Evolutionary conservation across 2,113 vertebrate genomes (phyloP).

Genomic region (Mystacornis crossleyi): DNA sequence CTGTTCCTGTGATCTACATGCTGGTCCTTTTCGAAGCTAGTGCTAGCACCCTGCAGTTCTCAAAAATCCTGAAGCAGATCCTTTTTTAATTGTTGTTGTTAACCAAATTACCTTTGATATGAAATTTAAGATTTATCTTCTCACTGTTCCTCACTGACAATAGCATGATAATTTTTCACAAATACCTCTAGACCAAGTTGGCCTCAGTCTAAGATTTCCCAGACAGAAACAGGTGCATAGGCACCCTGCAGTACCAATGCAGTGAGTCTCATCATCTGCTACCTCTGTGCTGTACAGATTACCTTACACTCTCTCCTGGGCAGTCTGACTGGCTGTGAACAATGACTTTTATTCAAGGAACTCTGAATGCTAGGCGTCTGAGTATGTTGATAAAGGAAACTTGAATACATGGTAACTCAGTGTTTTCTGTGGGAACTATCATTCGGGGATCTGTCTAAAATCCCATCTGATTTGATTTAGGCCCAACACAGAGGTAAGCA

Average conservation of each 20-base stretch:
- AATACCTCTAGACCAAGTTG: neutral
- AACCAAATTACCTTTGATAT: neutral
- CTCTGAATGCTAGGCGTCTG: neutral
- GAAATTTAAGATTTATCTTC: neutral
- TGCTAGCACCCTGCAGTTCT: neutral
- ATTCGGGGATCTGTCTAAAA: neutral
- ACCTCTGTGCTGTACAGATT: neutral
- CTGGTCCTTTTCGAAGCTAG: neutral
- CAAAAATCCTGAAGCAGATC: neutral
- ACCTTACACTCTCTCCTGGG: neutral
- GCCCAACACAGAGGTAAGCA: neutral
- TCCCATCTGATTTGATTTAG: neutral
- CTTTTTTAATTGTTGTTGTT: neutral
- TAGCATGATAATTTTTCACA: neutral
- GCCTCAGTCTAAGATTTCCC: neutral
- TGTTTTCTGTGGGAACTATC: neutral
- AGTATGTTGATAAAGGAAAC: neutral
- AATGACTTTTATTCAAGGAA: constrained; percentile 2
- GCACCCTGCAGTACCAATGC: neutral
- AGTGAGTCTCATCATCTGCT: neutral
- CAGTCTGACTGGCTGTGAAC: neutral
- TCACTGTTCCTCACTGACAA: neutral
- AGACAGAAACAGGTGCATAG: neutral
- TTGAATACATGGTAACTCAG: neutral
- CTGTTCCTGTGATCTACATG: neutral